Evolutionary conservation across 2,888 invertebrate genomes (phyloP).

Genomic region (Drosophila falleni): DNA sequence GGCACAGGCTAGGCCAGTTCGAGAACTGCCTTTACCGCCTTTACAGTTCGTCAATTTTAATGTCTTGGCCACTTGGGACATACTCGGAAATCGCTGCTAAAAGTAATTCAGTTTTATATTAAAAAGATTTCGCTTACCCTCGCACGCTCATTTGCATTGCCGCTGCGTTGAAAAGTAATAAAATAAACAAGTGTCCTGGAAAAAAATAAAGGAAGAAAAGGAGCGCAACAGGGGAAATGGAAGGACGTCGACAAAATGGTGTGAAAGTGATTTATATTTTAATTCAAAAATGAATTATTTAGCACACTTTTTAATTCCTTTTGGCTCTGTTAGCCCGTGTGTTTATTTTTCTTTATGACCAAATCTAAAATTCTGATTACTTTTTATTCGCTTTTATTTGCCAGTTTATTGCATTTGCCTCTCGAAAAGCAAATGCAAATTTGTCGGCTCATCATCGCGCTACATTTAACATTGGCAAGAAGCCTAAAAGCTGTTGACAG

Average conservation of each 20-base stretch:
- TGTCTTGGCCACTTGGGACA: conserved; percentile 57
- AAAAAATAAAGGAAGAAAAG: conserved; percentile 39
- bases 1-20: conserved; percentile 15
- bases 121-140: conserved; percentile 67
- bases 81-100: conserved; percentile 77
- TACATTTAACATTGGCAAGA: conserved; percentile 71
- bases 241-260: conserved; percentile 71
- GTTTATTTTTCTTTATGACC: conserved; percentile 55
- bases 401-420: conserved; percentile 75
- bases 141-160: conserved; percentile 71
- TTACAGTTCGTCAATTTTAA: conserved; percentile 84
- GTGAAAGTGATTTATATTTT: conserved; percentile 83
- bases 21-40: conserved; percentile 43
- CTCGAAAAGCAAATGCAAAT: conserved; percentile 71
- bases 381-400: conserved; percentile 75
- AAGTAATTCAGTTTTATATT: conserved; percentile 81
- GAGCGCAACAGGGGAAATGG: conserved; percentile 23
- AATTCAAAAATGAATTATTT: conserved; percentile 83
- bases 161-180: conserved; percentile 68
- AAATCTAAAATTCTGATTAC: conserved; percentile 81
- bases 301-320: conserved; percentile 80
- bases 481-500: conserved; percentile 71
- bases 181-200: conserved; percentile 77
- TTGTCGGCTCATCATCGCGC: conserved; percentile 73
- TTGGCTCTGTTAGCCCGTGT: conserved; percentile 54